These are phyloP conservation scores for Oryzias celebensis DNA, from an alignment of 2,113 vertebrate species.

Conservation along the genomic window DNA sequence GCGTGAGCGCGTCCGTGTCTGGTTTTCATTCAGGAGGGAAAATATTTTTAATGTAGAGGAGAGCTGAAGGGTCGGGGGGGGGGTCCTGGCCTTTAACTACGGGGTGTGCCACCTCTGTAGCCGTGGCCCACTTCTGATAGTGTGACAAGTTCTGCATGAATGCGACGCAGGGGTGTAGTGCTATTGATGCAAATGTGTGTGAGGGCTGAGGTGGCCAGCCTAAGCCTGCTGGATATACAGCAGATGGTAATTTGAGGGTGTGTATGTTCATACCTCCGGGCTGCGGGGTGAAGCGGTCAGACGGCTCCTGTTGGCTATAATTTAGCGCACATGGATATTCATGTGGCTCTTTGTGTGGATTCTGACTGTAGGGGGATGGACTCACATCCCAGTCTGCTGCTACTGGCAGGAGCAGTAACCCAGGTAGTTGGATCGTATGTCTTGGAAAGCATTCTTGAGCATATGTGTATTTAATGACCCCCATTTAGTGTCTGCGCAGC, in stretches of 20 bases:
- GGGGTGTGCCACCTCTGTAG: slow-evolving; percentile 65
- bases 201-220: slow-evolving; percentile 49
- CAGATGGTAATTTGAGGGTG: slow-evolving; percentile 71
- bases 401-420: slow-evolving; percentile 25
- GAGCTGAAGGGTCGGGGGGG: slow-evolving; percentile 36
- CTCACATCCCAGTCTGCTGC: slow-evolving; percentile 34
- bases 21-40: slow-evolving; percentile 62
- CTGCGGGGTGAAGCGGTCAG: slow-evolving; percentile 65
- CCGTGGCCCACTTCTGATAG: slow-evolving; percentile 59
- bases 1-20: slow-evolving; percentile 60
- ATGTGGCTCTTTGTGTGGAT: slow-evolving; percentile 4
- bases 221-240: slow-evolving; percentile 55
- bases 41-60: slow-evolving; percentile 60
- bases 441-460: slow-evolving; percentile 27
- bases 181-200: slow-evolving; percentile 25
- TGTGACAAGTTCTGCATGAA: slow-evolving; percentile 63
- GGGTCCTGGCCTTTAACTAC: slow-evolving; percentile 44
- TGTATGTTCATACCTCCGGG: slow-evolving; percentile 68
- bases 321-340: slow-evolving; percentile 49
- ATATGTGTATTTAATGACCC: slow-evolving; percentile 34
- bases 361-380: slow-evolving; percentile 3
- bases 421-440: slow-evolving; percentile 37
- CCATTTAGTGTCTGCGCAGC: slow-evolving; percentile 29
- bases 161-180: slow-evolving; percentile 32
- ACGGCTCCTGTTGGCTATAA: slow-evolving; percentile 65